Evolutionary conservation across 2,113 vertebrate genomes (phyloP).

Genomic region (Syrrhaptes paradoxus): DNA sequence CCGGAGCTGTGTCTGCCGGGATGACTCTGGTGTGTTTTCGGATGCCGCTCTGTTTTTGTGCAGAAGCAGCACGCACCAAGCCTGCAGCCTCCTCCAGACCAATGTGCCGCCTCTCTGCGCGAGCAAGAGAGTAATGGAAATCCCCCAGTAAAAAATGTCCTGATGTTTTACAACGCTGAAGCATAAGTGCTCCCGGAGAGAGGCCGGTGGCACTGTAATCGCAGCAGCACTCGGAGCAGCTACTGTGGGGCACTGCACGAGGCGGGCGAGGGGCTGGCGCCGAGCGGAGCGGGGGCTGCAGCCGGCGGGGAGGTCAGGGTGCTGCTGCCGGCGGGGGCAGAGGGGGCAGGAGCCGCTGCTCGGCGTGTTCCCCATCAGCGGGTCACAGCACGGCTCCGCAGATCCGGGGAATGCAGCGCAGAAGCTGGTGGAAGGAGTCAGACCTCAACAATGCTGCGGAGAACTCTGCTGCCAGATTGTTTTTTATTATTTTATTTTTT

Average conservation of each 20-base stretch:
- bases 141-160: constrained; percentile 38
- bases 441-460: constrained; percentile 48
- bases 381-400: not conserved
- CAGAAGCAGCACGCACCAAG: not conserved
- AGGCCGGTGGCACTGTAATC: not conserved
- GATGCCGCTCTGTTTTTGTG: not conserved
- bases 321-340: not conserved
- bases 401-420: not conserved
- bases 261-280: not conserved
- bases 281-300: accelerated
- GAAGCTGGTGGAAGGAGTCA: constrained; percentile 37
- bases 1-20: not conserved
- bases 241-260: not conserved
- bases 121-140: not conserved
- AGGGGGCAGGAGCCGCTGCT: not conserved
- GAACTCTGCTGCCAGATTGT: constrained; percentile 26
- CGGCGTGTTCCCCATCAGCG: accelerated
- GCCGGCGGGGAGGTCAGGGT: not conserved
- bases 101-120: not conserved
- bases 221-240: not conserved
- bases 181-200: not conserved
- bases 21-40: not conserved
- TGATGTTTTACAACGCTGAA: not conserved
- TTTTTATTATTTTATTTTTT: constrained; percentile 39
- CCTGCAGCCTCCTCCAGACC: not conserved